Percentiles rank a stretch among this genome's conserved stretches.
Evolutionary conservation across 2,797 vertebrate species (phyloP).

Genomic region (Clamator glandarius): DNA sequence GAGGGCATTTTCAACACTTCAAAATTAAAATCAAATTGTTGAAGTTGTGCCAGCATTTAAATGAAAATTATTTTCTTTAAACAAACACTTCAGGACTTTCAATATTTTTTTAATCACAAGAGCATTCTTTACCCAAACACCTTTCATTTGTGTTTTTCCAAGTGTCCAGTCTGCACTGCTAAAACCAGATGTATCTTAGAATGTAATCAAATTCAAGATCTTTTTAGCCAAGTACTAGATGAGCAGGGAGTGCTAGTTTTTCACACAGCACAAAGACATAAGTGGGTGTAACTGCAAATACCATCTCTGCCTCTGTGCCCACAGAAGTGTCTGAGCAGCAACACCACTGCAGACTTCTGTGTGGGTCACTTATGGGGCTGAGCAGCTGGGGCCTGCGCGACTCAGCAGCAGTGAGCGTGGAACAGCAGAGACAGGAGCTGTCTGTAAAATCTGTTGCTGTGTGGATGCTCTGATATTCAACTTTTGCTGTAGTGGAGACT

Average conservation of each 20-base stretch:
- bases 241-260: not conserved
- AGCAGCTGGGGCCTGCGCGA: not conserved
- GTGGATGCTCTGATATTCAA: not conserved
- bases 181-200: not conserved
- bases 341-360: not conserved
- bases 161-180: not conserved
- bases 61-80: conserved; percentile 37
- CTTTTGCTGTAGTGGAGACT: not conserved
- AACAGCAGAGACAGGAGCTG: not conserved
- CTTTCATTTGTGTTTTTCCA: conserved; percentile 16
- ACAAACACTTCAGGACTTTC: conserved; percentile 8
- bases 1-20: conserved; percentile 50
- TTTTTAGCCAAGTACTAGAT: not conserved
- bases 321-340: not conserved
- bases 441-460: not conserved
- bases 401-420: not conserved
- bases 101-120: not conserved
- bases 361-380: not conserved
- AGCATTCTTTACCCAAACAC: conserved; percentile 26
- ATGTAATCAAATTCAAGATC: conserved; percentile 2
- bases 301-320: not conserved
- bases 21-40: conserved; percentile 53
- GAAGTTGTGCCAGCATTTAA: conserved; percentile 38
- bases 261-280: not conserved
- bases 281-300: not conserved